Evolutionary conservation across 2,113 vertebrate species (phyloP), one percentile per base, ranked within the genome.

Genomic region (Apaloderma vittatum): DNA sequence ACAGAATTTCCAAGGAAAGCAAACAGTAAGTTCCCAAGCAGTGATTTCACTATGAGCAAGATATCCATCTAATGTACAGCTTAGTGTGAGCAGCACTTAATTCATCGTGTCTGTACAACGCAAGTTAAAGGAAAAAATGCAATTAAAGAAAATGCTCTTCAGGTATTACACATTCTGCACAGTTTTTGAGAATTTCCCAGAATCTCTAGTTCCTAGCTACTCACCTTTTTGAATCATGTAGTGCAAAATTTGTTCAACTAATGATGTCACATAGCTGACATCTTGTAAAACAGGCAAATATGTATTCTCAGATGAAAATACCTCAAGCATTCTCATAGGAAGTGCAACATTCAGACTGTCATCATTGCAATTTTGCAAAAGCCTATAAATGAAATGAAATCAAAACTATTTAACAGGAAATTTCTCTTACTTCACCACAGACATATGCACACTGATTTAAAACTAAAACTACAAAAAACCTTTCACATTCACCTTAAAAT

Each of bases 271-370:
- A 83, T 96, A 98, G 97, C 97, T 95, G 88, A 98, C 97, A 95
- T 99, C 99, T 96, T 98, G 98, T 97, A 99, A 97, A 97, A 99
- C 97, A 81, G 99, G 98, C 97, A 99, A 97, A 97, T 99, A 99
- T 0, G 99, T 99, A 95, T 97, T 99, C 98, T 99, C 99, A 66
- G 99, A 99, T 54, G 99, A 99, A 98, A 99, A 99, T 70, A 99
- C 98, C 98, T 99, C 99, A 88, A 99, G 98, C 99, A 99, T 99
- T 89, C 99, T 98, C 99, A 99, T 99, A 57, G 99, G 99, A 95
- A 99, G 99, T 17, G 99, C 97, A 96, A 99, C 98, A 97, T 99
- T 99, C 98, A 99, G 96, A 97, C 98, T 98, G 97, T 99, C 99
- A 29, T 99, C 99, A 12, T 27, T 97, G 94, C 98, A 99, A 95